Base-by-base conservation (phyloP, 1,140 invertebrate species). In the Zaprionus ornatus region DNA sequence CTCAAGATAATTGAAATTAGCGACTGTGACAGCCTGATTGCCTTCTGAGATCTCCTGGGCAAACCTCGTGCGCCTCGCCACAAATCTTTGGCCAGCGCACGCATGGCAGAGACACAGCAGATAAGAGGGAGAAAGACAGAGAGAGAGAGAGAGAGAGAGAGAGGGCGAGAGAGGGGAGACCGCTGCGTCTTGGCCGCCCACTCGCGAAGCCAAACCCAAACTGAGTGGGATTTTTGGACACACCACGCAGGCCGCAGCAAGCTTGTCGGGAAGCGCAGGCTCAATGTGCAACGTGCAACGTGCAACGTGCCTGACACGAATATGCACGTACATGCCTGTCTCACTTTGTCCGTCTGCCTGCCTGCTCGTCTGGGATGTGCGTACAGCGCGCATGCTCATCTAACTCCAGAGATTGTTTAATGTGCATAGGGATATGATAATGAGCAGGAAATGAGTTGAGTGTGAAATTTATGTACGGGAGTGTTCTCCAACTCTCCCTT, bases 371-470 rank as follows among this genome's bases (percentile, higher is more conserved):
- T 25, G 64, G 54, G 40, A 67, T 48, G 56, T 69, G 72, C 57
- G 64, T 74, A 60, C 23, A 29, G 17, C 68, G 57, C 72, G 72
- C 72, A 74, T 74, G 72, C 72, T 70, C 72, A 74, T 74, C 72
- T 70, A 74, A 70, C 72, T 74, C 25, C 23, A 37, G n/a, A 42
- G 72, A 74, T 82, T 77, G 80, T 83, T 80, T 81, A 74, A 88
- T 88, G 80, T 63, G 50, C 42, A 64, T 64, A 74, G 71, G 60
- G 75, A 86, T 86, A 86, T 87, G 84, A 87, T 87, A 87, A 87
- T 87, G 84, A 87, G 84, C 84, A 88, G 84, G 84, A 87, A 87
- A 87, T 87, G 84, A 88, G 85, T 90, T 80, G 84, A 80, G 84
- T 90, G 84, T 87, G 77, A 87, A 90, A 87, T 87, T 87, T 87